phyloP scores from a whole-genome alignment of 2,888 invertebrate species.

The Melangyna quadrimaculata region DNA sequence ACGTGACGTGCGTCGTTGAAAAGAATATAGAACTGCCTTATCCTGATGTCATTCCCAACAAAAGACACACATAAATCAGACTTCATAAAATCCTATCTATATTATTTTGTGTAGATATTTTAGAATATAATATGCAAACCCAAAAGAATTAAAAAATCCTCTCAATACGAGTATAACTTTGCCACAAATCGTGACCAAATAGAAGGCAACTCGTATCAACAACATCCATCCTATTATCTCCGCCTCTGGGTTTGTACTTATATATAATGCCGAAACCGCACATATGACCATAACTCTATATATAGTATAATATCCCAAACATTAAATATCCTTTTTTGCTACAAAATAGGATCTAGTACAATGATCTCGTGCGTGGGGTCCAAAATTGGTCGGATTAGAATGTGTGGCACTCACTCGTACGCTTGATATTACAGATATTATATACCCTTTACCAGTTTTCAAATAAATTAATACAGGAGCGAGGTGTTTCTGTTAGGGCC shows the following conservation, averaged over 20 bases:
- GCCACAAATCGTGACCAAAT: slow-evolving; percentile 66
- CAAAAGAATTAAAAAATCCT: slow-evolving; percentile 47
- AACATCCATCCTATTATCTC: slow-evolving; percentile 32
- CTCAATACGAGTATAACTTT: not conserved
- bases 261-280: slow-evolving; percentile 53
- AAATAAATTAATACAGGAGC: not conserved
- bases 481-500: no score
- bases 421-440: not conserved
- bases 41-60: not conserved
- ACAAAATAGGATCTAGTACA: slow-evolving; percentile 66
- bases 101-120: not conserved
- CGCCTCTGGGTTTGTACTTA: slow-evolving; percentile 3
- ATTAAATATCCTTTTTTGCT: slow-evolving; percentile 50
- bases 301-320: slow-evolving; percentile 18
- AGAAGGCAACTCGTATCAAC: slow-evolving; percentile 48
- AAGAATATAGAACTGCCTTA: not conserved
- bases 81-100: slow-evolving; percentile 32
- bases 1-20: not conserved
- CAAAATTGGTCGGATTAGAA: slow-evolving; percentile 44
- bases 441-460: slow-evolving; percentile 6
- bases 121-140: slow-evolving; percentile 10
- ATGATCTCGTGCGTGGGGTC: slow-evolving; percentile 70
- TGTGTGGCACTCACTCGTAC: slow-evolving; percentile 8
- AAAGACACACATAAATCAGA: slow-evolving; percentile 46
- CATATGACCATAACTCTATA: slow-evolving; percentile 52